Conservation (phyloP, 2,888 invertebrate genomes). For the Hirtodrosophila histrioides region DNA sequence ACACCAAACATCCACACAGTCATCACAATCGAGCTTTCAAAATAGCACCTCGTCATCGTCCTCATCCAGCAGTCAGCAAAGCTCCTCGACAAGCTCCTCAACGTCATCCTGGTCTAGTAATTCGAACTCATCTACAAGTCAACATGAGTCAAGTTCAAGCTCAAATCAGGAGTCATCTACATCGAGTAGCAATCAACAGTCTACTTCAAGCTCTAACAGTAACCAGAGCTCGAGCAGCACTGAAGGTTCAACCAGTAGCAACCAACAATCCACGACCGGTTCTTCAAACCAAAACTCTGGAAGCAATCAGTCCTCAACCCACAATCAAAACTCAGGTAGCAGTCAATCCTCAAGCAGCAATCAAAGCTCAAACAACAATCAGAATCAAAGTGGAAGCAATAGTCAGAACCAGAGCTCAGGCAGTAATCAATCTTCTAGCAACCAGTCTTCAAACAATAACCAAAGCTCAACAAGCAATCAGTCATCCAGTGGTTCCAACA, state of each 20-base stretch:
- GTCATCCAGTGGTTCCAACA: constrained; percentile 33
- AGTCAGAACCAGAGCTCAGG: constrained; percentile 33
- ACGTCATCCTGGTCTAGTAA: constrained; percentile 48
- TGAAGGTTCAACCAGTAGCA: constrained; percentile 31
- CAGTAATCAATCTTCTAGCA: constrained; percentile 32
- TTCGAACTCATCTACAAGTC: constrained; percentile 48
- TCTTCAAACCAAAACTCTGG: constrained; percentile 39
- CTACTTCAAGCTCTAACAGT: constrained; percentile 46
- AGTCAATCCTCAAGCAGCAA: constrained; percentile 10
- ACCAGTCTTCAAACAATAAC: constrained; percentile 21
- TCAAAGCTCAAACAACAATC: constrained; percentile 14
- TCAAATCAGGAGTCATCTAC: constrained; percentile 55
- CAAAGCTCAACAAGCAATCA: constrained; percentile 35
- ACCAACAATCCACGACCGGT: constrained; percentile 29
- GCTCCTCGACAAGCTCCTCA: constrained; percentile 65
- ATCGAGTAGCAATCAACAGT: constrained; percentile 50
- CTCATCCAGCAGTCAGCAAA: constrained; percentile 70
- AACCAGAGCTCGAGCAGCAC: constrained; percentile 40
- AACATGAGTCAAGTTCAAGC: constrained; percentile 50
- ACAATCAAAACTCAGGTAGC: constrained; percentile 15
- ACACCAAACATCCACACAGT: constrained; percentile 71
- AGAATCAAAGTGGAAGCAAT: constrained; percentile 32
- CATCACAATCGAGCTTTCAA: constrained; percentile 68
- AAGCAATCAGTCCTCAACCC: constrained; percentile 42
- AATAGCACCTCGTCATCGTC: constrained; percentile 70